phyloP scores from a whole-genome alignment of 2,113 vertebrate species.

The Percopsis transmontana region DNA sequence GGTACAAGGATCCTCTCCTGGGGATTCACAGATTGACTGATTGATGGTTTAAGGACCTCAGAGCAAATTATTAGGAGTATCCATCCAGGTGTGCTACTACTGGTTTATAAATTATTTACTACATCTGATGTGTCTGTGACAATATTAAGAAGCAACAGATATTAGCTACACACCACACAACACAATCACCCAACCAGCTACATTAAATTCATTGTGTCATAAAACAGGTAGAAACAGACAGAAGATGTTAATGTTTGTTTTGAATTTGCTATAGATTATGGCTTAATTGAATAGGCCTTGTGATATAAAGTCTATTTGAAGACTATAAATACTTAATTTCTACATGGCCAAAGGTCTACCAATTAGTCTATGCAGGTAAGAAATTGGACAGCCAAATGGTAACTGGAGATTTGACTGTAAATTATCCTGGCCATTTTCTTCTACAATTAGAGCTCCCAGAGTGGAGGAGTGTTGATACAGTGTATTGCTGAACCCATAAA shows the following conservation, averaged over 20 bases:
- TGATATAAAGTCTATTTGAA: conserved; percentile 12
- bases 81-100: background rate
- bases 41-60: too few relatives aligned
- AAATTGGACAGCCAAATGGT: conserved; percentile 32
- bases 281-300: conserved; percentile 6
- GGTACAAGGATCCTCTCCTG: conserved; percentile 33
- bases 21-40: background rate
- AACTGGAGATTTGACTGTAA: conserved; percentile 4
- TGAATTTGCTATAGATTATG: conserved; percentile 2
- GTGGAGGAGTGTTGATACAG: conserved; percentile 33
- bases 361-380: conserved; percentile 37
- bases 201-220: background rate
- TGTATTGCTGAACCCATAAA: background rate
- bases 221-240: background rate
- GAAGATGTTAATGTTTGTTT: background rate
- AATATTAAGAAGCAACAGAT: background rate
- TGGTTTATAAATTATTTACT: background rate
- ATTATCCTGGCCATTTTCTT: conserved; percentile 25
- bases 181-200: background rate
- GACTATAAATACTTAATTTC: conserved; percentile 10
- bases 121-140: background rate
- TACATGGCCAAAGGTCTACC: conserved; percentile 6
- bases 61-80: too few relatives aligned
- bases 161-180: background rate
- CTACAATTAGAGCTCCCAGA: conserved; percentile 8